Evolutionary conservation across 1,140 invertebrate genomes (phyloP).

Genomic region (Plectrocnemia conspersa): DNA sequence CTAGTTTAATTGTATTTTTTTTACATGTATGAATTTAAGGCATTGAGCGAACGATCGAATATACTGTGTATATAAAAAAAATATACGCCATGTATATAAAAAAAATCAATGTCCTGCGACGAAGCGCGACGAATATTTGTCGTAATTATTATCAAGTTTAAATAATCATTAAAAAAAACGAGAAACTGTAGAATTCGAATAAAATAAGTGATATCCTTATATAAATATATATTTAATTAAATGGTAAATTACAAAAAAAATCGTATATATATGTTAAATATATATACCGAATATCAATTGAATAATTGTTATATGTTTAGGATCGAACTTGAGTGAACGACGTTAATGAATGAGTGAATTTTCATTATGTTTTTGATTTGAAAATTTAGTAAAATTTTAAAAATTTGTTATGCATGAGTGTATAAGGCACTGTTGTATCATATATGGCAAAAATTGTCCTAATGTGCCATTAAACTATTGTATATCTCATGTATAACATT

Average conservation of each 20-base stretch:
- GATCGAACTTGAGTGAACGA: constrained; percentile 33
- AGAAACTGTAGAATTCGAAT: constrained; percentile 28
- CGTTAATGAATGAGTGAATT: constrained; percentile 30
- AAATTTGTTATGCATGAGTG: constrained; percentile 3
- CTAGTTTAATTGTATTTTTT: constrained; percentile 33
- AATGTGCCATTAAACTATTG: constrained; percentile 3
- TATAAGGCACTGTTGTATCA: neutral
- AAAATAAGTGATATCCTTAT: constrained; percentile 33
- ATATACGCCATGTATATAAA: constrained; percentile 13
- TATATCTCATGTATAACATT: constrained; percentile 1
- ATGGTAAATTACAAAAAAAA: constrained; percentile 12
- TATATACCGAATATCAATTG: constrained; percentile 35
- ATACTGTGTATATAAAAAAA: constrained; percentile 14
- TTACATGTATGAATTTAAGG: constrained; percentile 26
- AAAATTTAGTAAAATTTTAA: constrained; percentile 7
- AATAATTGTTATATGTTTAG: constrained; percentile 37
- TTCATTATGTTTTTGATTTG: constrained; percentile 12
- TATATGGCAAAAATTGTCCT: constrained; percentile 6
- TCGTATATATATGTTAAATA: constrained; percentile 32
- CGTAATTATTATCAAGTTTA: constrained; percentile 30
- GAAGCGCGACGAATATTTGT: constrained; percentile 25
- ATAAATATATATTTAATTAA: constrained; percentile 11
- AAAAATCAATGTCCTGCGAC: constrained; percentile 27
- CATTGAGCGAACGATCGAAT: constrained; percentile 24
- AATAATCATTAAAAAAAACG: constrained; percentile 30